Evolutionary conservation across 2,888 invertebrate species (phyloP).

Genomic region (Mythimna pallens): DNA sequence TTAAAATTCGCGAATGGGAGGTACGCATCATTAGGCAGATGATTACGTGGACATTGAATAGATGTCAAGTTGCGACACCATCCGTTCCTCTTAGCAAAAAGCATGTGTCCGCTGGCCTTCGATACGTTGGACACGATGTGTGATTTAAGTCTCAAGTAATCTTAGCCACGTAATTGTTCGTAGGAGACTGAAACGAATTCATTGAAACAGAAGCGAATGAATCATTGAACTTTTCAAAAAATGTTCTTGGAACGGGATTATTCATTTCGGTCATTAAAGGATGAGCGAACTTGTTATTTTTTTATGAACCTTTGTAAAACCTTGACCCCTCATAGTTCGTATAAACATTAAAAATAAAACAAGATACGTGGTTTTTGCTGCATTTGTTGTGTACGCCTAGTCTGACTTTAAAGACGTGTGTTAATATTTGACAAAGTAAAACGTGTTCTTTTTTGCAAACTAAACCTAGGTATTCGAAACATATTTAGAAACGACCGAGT

Average conservation of each 20-base stretch:
- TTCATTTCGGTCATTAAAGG: conserved; percentile 12
- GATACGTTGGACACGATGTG: conserved; percentile 67
- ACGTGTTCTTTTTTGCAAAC: conserved; percentile 20
- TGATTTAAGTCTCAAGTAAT: conserved; percentile 61
- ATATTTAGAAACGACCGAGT: conserved; percentile 9
- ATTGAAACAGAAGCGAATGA: conserved; percentile 50
- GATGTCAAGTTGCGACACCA: conserved; percentile 75
- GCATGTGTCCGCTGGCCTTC: conserved; percentile 81
- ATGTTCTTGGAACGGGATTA: conserved; percentile 15
- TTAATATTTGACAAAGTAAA: conserved; percentile 24
- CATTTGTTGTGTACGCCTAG: conserved; percentile 6
- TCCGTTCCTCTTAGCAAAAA: conserved; percentile 81
- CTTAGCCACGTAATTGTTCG: conserved; percentile 51
- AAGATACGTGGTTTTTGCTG: conserved; percentile 28
- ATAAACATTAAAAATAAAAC: conserved; percentile 16
- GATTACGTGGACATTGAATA: conserved; percentile 74
- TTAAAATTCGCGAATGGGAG: conserved; percentile 55
- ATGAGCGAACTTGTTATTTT: conserved; percentile 25
- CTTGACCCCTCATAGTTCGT: conserved; percentile 46
- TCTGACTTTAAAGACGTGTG: conserved; percentile 12
- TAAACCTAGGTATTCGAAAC: background rate
- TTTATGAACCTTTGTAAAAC: conserved; percentile 20
- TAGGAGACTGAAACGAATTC: conserved; percentile 40
- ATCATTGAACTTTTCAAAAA: conserved; percentile 44
- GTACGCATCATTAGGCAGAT: conserved; percentile 73